Percentiles rank a stretch among this genome's conserved stretches.
Conservation (phyloP, 2,113 vertebrate genomes). For the Ameiurus melas region DNA sequence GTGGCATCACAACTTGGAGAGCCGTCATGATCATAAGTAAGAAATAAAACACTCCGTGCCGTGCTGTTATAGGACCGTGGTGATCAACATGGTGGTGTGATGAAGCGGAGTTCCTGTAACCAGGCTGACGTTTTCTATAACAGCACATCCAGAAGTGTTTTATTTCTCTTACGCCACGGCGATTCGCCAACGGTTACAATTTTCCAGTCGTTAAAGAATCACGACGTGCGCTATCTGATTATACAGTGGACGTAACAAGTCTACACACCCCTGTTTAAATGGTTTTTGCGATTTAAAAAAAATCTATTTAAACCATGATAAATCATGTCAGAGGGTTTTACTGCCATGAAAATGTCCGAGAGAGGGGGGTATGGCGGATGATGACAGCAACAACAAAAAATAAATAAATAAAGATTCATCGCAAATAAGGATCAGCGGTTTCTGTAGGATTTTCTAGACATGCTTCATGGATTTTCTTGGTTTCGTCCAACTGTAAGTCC, state of each 20-base stretch:
- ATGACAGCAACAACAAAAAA: no score
- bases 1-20: background rate
- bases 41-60: background rate
- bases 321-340: background rate
- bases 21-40: no score
- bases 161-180: background rate
- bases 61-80: background rate
- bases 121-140: background rate
- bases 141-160: background rate
- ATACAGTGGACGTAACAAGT: background rate
- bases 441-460: background rate
- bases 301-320: background rate
- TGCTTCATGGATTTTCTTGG: background rate
- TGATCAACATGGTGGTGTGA: background rate
- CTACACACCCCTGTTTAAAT: background rate
- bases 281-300: background rate
- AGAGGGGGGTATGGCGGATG: no score
- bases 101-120: background rate
- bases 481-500: background rate
- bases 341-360: no score
- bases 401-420: background rate
- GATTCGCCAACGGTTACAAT: background rate
- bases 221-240: background rate
- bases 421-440: background rate
- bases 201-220: background rate